Evolutionary conservation across 2,888 invertebrate species (phyloP), one percentile per base, ranked within the genome.

Genomic region (Pediacus dermestoides): DNA sequence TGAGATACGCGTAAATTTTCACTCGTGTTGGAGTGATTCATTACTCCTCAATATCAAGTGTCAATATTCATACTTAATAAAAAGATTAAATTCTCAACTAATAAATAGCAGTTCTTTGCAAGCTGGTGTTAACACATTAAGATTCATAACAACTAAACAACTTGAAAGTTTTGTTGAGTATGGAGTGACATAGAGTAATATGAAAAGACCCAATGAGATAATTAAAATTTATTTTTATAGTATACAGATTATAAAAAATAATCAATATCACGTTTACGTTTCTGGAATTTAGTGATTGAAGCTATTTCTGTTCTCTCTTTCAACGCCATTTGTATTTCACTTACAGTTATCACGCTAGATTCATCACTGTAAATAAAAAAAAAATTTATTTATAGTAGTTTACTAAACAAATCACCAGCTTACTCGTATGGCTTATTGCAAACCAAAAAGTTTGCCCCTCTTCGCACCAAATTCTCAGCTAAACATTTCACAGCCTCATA

Each of bases 401-500:
- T n/a, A n/a, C 10, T 23, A n/a, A n/a, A 23, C 4, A 18, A 18
- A 18, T n/a, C 10, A 6, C 8, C 16, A 31, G 10, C 14, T 2
- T 31, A 33, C 12, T 14, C 3, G 8, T 16, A 4, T 9, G 8
- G 11, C 9, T 7, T 7, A 41, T 15, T 28, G 31, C 53, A 51
- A 22, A 64, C 55, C 21, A 55, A 39, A 49, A 57, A 52, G 39
- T 60, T 57, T 25, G 54, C 50, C 3, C 65, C 57, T 38, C 60
- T 56, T 26, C 69, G 46, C 21, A 68, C 60, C 34, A 78, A 34
- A 43, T 75, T 74, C 38, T 76, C 75, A 0, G 74, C 74, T 44
- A 78, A 71, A 48, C 72, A 71, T 37, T 67, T 66, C 49, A 73
- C 53, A 1, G 77, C 76, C 1, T 76, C 72, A 9, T 75, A 51